These are phyloP conservation scores for Sinhomidia bicolor DNA, from an alignment of 2,888 invertebrate species.

Conservation along the genomic window DNA sequence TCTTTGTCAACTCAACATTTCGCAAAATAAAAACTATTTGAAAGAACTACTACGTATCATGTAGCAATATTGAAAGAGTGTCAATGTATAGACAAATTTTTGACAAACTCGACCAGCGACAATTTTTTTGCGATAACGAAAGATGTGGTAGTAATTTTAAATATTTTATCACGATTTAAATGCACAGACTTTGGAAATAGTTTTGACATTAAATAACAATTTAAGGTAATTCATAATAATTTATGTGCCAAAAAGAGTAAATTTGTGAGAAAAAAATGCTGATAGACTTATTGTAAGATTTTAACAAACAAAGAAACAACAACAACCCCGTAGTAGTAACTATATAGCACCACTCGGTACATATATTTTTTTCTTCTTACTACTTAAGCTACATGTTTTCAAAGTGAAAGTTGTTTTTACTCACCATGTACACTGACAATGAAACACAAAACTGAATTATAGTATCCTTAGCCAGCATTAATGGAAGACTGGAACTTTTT, in stretches of 20 bases:
- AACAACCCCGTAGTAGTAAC: constrained; percentile 34
- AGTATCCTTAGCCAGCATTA: constrained; percentile 20
- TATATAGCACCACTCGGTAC: constrained; percentile 43
- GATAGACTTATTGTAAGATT: too few relatives aligned
- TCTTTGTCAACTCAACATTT: not conserved
- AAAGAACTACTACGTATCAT: not conserved
- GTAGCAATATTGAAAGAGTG: not conserved
- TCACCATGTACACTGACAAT: constrained; percentile 18
- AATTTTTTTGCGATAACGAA: too few relatives aligned
- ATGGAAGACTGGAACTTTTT: constrained; percentile 54
- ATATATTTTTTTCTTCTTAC: too few relatives aligned
- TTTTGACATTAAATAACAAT: not conserved
- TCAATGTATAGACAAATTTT: not conserved
- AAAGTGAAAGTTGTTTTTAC: not conserved
- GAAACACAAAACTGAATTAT: not conserved
- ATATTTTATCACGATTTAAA: not conserved
- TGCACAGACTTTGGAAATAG: not conserved
- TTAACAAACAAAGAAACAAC: not conserved
- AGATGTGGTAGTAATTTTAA: too few relatives aligned
- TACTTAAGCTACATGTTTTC: not conserved
- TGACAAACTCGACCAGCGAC: too few relatives aligned
- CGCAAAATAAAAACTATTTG: not conserved
- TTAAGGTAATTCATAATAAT: too few relatives aligned
- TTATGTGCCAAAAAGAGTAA: too few relatives aligned
- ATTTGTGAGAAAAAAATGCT: not conserved